Evolutionary conservation across 2,113 vertebrate species (phyloP).

Genomic region (Halichoeres trimaculatus): DNA sequence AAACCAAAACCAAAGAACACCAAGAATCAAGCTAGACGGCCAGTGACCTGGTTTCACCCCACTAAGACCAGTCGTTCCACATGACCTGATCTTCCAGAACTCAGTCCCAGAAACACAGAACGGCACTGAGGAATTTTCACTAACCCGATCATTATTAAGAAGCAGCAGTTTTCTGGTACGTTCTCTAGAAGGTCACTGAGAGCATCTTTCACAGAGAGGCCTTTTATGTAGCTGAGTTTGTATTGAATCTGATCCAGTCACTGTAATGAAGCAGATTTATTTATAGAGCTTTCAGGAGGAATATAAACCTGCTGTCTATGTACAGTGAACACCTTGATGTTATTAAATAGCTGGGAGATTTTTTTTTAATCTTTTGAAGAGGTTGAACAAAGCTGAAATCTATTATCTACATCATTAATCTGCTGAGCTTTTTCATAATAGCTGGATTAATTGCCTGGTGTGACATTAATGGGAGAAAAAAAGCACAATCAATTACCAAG

Average conservation of each 20-base stretch:
- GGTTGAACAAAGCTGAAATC: background rate
- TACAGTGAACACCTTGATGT: background rate
- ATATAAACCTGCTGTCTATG: background rate
- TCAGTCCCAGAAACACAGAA: slow-evolving; percentile 30
- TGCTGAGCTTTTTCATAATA: background rate
- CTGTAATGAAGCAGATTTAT: slow-evolving; percentile 10
- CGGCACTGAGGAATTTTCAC: slow-evolving; percentile 19
- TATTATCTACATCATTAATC: background rate
- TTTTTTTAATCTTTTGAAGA: background rate
- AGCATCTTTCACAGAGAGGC: slow-evolving; percentile 27
- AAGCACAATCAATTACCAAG: background rate
- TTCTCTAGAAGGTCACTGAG: slow-evolving; percentile 21
- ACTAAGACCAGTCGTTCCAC: slow-evolving; percentile 49
- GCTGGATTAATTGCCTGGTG: too few relatives aligned
- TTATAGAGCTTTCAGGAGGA: slow-evolving; percentile 1
- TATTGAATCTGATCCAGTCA: slow-evolving; percentile 34
- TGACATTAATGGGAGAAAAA: background rate
- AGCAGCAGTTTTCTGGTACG: slow-evolving; percentile 29
- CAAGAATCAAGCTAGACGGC: slow-evolving; percentile 22
- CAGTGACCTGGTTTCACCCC: slow-evolving; percentile 45
- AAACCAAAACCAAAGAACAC: slow-evolving; percentile 41
- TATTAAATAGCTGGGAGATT: background rate
- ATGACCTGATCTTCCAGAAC: slow-evolving; percentile 26
- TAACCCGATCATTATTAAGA: slow-evolving; percentile 39
- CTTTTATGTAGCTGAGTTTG: slow-evolving; percentile 44